phyloP scores from a whole-genome alignment of 2,797 vertebrate genomes.

The Podarcis siculus region DNA sequence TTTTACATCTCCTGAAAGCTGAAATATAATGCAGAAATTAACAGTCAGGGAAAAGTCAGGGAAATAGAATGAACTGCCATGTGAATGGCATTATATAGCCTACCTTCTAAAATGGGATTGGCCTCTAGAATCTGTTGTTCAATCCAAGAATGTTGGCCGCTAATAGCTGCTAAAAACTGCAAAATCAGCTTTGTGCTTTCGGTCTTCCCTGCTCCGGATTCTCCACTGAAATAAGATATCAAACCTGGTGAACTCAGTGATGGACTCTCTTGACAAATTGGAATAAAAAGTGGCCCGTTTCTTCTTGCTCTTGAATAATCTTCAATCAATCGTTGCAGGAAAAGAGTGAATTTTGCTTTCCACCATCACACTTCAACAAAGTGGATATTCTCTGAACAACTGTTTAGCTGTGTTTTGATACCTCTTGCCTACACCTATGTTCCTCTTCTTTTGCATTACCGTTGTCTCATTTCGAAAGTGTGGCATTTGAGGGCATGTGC shows the following conservation, averaged over 20 bases:
- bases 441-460: neutral
- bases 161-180: slow-evolving; percentile 93
- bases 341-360: neutral
- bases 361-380: neutral
- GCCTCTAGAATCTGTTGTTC: slow-evolving; percentile 97
- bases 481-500: neutral
- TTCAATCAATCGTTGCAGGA: slow-evolving; percentile 19
- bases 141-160: slow-evolving; percentile 94
- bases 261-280: slow-evolving; percentile 13
- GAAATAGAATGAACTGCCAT: too few species aligned
- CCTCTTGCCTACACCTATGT: neutral
- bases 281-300: neutral
- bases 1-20: too few species aligned
- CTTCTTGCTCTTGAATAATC: neutral
- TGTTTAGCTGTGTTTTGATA: neutral
- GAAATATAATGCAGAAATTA: too few species aligned
- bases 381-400: too few species aligned
- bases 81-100: slow-evolving; percentile 6
- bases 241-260: slow-evolving; percentile 10
- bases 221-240: slow-evolving; percentile 82
- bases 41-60: neutral
- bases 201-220: slow-evolving; percentile 96
- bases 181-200: slow-evolving; percentile 95
- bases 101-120: slow-evolving; percentile 96
- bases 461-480: neutral